Evolutionary conservation across 2,797 vertebrate species (phyloP).

Genomic region (Gymnopithys bicolor): DNA sequence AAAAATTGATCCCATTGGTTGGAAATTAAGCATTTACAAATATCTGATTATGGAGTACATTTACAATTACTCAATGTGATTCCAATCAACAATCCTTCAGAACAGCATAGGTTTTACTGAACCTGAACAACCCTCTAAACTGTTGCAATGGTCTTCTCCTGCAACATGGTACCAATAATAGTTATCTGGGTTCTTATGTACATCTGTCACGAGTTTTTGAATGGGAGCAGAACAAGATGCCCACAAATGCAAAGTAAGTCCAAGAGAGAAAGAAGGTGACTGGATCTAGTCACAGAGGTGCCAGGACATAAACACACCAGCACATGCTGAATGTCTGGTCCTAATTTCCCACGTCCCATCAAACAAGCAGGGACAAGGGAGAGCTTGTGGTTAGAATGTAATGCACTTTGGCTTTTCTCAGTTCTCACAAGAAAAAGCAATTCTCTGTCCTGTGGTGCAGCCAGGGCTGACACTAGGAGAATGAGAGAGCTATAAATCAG

Average conservation of each 20-base stretch:
- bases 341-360: not conserved
- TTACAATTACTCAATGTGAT: not conserved
- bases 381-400: not conserved
- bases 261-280: not conserved
- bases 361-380: not conserved
- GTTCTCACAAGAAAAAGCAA: not conserved
- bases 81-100: not conserved
- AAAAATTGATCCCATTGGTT: not conserved
- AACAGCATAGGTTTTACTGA: not conserved
- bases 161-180: not conserved
- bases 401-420: not conserved
- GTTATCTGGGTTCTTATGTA: not conserved
- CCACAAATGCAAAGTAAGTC: not conserved
- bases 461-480: not conserved
- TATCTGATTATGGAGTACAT: not conserved
- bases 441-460: not conserved
- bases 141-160: not conserved
- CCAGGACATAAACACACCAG: not conserved
- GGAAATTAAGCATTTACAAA: not conserved
- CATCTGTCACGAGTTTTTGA: not conserved
- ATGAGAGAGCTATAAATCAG: not conserved
- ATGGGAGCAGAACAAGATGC: not conserved
- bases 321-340: not conserved
- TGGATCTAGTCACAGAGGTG: not conserved
- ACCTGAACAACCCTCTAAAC: not conserved